Evolutionary conservation across 2,113 vertebrate genomes (phyloP).

Genomic region (Prietella phreatophila): DNA sequence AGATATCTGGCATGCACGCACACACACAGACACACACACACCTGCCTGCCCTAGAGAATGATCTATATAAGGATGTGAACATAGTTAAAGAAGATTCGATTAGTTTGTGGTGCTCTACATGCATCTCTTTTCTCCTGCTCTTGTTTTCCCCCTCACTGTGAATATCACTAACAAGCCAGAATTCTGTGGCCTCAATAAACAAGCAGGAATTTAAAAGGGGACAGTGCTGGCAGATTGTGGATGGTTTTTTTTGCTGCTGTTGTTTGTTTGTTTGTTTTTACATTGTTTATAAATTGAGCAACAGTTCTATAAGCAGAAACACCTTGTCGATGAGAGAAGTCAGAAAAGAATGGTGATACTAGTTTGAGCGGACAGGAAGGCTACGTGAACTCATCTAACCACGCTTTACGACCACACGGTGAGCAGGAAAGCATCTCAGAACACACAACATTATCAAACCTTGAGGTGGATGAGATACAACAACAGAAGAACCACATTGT

Average conservation of each 20-base stretch:
- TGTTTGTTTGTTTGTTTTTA: not conserved
- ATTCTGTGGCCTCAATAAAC: not conserved
- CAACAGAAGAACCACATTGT: not conserved
- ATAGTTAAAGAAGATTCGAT: not conserved
- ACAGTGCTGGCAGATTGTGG: not conserved
- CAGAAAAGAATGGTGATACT: not conserved
- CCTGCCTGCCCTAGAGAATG: constrained; percentile 24
- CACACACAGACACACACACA: constrained; percentile 10
- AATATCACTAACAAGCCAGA: not conserved
- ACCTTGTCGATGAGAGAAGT: not conserved
- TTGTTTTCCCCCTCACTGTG: not conserved
- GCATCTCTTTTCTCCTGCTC: not conserved
- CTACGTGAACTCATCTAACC: not conserved
- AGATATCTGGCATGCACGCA: constrained; percentile 59
- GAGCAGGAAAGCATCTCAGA: not conserved
- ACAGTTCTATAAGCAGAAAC: not conserved
- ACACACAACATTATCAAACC: not conserved
- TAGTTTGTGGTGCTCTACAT: not conserved
- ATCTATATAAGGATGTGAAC: not conserved
- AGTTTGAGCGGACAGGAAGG: not conserved
- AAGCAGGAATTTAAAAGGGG: not conserved
- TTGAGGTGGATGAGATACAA: not conserved
- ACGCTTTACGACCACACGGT: no score
- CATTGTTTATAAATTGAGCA: not conserved
- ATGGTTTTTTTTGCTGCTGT: no score